Evolutionary conservation across 2,113 vertebrate genomes (phyloP).

Genomic region (Seriola aureovittata): DNA sequence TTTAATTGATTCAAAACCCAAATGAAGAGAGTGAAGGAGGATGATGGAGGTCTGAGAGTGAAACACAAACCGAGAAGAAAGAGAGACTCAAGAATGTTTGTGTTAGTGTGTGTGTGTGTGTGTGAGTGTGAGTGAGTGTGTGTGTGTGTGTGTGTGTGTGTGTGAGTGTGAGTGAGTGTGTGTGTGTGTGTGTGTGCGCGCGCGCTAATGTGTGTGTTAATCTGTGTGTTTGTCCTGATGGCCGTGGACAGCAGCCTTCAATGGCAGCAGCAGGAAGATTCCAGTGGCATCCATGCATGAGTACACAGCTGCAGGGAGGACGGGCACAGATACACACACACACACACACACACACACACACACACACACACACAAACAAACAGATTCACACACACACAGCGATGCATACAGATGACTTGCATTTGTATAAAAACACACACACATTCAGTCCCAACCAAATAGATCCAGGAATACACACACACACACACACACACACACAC

Average conservation of each 20-base stretch:
- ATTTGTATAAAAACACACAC: not conserved
- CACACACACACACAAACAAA: not conserved
- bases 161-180: too few species aligned
- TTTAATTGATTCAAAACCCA: not conserved
- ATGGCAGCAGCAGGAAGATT: conserved; percentile 58
- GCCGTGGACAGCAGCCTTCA: conserved; percentile 47
- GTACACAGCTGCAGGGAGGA: conserved; percentile 65
- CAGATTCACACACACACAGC: not conserved
- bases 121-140: too few species aligned
- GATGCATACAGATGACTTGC: conserved; percentile 30
- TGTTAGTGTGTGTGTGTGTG: too few species aligned
- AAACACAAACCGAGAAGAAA: not conserved
- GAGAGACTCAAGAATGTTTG: not conserved
- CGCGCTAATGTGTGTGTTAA: not conserved
- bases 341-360: not conserved
- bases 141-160: too few species aligned
- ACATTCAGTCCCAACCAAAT: not conserved
- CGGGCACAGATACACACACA: conserved; percentile 5
- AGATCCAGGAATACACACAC: not conserved
- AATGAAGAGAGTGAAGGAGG: not conserved
- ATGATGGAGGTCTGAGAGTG: not conserved
- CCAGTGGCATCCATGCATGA: conserved; percentile 67
- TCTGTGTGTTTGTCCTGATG: conserved; percentile 51
- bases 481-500: not conserved
- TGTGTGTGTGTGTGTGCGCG: not conserved